A percentile compares a stretch with the other conserved stretches of the same genome.
phyloP scores from a whole-genome alignment of 2,113 vertebrate genomes.

The Natator depressus region DNA sequence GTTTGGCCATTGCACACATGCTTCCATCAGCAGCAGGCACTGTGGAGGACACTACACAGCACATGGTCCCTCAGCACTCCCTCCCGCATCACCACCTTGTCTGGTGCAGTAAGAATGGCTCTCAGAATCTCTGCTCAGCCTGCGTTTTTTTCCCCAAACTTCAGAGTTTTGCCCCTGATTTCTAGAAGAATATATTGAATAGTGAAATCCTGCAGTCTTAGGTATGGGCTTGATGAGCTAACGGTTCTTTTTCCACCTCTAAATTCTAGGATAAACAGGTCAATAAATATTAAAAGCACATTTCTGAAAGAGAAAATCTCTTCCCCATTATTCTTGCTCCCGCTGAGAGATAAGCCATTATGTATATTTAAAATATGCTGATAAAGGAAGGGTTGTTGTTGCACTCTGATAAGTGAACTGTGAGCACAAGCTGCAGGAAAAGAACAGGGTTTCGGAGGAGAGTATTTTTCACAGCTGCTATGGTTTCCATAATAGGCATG shows the following conservation, averaged over 20 bases:
- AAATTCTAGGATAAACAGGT: neutral
- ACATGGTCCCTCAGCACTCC: neutral
- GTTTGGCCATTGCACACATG: neutral
- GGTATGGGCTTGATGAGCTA: neutral
- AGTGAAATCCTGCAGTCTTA: neutral
- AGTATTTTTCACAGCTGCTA: neutral
- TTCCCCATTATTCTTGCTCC: neutral
- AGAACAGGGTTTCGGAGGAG: accelerated
- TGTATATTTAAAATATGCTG: accelerated
- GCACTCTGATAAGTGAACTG: slow-evolving; percentile 28
- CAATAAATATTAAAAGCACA: neutral
- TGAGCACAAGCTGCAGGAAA: neutral
- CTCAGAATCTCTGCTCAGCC: neutral
- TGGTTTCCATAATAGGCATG: neutral
- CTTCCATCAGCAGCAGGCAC: too few relatives aligned
- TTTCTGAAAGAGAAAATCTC: neutral
- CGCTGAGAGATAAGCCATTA: neutral
- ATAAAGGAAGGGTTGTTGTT: neutral
- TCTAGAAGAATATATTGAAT: neutral
- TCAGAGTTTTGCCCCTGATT: neutral
- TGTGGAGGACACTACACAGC: accelerated
- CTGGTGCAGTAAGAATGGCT: neutral
- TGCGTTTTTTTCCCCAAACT: neutral
- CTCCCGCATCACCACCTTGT: neutral
- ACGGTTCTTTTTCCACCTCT: neutral